Evolutionary conservation across 2,797 vertebrate species (phyloP), one percentile per base, ranked within the genome.

Genomic region (Hipposideros larvatus): DNA sequence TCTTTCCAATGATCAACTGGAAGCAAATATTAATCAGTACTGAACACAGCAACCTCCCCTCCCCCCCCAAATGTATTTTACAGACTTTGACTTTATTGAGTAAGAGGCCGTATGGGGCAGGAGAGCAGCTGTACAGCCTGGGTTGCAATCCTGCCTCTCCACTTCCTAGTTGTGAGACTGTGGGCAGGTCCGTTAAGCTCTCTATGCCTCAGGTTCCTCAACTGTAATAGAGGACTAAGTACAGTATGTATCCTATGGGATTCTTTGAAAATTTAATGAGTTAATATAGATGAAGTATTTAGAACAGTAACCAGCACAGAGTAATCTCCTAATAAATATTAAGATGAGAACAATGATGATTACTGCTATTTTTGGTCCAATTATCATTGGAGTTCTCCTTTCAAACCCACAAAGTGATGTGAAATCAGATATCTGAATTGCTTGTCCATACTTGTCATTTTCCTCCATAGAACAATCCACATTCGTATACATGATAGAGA

Each of bases 251-350:
- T 55, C 22, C 57, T 57, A 8, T 22, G 87, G 63, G 24, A 48
- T 2, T 79, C 53, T 46, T 89, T 19, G 66, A 78, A 95, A 91
- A 91, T 53, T 78, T 88, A 94, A 51, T 2, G 19, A 68, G 41
- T 31, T 59, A 70, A 87, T 55, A 74, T 7, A 93, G 48, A 71
- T 41, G 55, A 93, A 78, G 82, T 74, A 68, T 78, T 93, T 82
- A 57, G n/a, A 89, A 86, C 3, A 57, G 74, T 26, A 51, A n/a
- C 57, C 57, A 79, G 66, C 22, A 95, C 22, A 46, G 43, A 93
- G 57, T 57, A 61, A 95, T 55, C 43, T 46, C 43, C 74, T 16
- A 37, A 21, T 70, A 63, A 94, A 86, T 22, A 78, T 4, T 46
- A 37, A 74, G 79, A 77, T 59, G 55, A 73, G 26, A 37, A 43